Evolutionary conservation across 2,797 vertebrate species (phyloP).

Genomic region (Enteromius argenteus): DNA sequence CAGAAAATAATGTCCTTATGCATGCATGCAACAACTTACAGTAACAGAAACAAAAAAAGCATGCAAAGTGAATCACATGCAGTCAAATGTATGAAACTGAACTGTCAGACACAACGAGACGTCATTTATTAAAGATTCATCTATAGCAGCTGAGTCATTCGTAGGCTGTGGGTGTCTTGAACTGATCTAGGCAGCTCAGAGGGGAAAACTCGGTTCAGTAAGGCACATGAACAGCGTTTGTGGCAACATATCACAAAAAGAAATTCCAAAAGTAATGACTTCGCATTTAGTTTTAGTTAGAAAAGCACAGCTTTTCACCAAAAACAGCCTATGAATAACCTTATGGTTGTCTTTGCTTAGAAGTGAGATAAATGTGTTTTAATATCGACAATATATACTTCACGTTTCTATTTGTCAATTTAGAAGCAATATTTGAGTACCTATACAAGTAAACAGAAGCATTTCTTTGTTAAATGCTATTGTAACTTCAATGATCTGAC

Average conservation of each 20-base stretch:
- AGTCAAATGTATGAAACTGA: slow-evolving; percentile 13
- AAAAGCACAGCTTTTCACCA: neutral
- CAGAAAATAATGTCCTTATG: slow-evolving; percentile 40
- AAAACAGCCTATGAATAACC: neutral
- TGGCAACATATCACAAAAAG: neutral
- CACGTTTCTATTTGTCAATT: neutral
- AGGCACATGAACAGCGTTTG: neutral
- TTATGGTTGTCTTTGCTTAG: neutral
- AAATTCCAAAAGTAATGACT: neutral
- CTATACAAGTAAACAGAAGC: neutral
- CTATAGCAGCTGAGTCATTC: slow-evolving; percentile 39
- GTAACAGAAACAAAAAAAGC: slow-evolving; percentile 38
- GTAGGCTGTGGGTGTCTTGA: slow-evolving; percentile 24
- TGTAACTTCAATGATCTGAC: neutral
- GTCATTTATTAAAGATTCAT: slow-evolving; percentile 31
- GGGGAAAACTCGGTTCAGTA: neutral
- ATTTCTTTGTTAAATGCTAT: neutral
- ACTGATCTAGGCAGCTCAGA: neutral
- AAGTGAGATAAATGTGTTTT: neutral
- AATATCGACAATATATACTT: neutral
- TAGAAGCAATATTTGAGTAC: neutral
- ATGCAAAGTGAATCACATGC: slow-evolving; percentile 42
- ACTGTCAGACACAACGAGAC: slow-evolving; percentile 24
- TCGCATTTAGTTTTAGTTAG: neutral
- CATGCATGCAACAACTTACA: slow-evolving; percentile 62